A percentile compares a stretch with the other conserved stretches of the same genome.
phyloP scores from a whole-genome alignment of 2,888 invertebrate species.

The Rotaria magnacalcarata region DNA sequence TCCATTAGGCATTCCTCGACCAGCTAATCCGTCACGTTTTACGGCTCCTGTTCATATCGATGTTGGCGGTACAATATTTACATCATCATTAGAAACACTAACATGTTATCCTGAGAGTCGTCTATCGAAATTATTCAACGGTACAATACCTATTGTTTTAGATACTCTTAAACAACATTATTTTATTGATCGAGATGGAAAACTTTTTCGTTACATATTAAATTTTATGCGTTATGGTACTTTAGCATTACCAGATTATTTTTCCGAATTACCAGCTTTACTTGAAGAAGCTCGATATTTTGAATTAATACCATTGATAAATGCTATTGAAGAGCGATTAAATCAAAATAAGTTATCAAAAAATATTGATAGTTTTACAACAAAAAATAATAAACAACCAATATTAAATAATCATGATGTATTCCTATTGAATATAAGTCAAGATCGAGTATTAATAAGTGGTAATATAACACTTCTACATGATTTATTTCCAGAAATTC shows the following conservation, averaged over 20 bases:
- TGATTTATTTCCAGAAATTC: constrained; percentile 31
- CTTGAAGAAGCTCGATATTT: constrained; percentile 85
- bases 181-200: constrained; percentile 95
- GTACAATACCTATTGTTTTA: constrained; percentile 86
- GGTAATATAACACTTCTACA: not conserved
- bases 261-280: constrained; percentile 77
- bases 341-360: not conserved
- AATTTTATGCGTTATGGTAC: constrained; percentile 89
- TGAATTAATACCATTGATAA: constrained; percentile 67
- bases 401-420: not conserved
- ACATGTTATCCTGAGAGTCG: constrained; percentile 89
- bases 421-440: not conserved
- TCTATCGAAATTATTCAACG: constrained; percentile 86
- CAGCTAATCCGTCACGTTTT: constrained; percentile 82
- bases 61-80: constrained; percentile 92
- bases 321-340: constrained; percentile 51
- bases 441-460: constrained; percentile 24
- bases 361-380: not conserved
- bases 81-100: constrained; percentile 86
- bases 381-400: not conserved
- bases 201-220: constrained; percentile 91
- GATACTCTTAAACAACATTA: constrained; percentile 95
- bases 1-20: constrained; percentile 76
- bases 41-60: constrained; percentile 95
- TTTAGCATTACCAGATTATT: constrained; percentile 78